Evolutionary conservation across 2,888 invertebrate species (phyloP).

Genomic region (Xestobium rufovillosum): DNA sequence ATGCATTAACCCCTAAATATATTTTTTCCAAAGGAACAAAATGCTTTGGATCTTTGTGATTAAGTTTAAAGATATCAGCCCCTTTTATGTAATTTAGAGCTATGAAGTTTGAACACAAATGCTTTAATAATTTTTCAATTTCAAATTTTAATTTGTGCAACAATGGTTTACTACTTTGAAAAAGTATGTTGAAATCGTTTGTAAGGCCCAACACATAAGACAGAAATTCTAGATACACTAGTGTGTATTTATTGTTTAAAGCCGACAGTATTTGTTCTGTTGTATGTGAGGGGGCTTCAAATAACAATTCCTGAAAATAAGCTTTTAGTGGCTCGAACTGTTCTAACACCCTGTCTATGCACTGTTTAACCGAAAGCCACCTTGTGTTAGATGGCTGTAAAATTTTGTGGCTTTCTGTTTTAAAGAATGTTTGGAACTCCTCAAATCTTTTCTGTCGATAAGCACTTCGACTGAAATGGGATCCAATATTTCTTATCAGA

Average conservation of each 20-base stretch:
- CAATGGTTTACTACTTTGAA: conserved; percentile 19
- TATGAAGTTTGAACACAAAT: conserved; percentile 13
- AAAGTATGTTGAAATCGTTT: conserved; percentile 19
- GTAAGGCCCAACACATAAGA: conserved; percentile 16
- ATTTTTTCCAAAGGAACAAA: conserved; percentile 11
- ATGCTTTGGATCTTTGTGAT: conserved; percentile 14
- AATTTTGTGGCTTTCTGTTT: conserved; percentile 32
- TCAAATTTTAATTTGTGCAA: conserved; percentile 20
- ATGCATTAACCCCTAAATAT: conserved; percentile 10
- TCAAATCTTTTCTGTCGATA: conserved; percentile 27
- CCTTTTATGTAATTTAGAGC: conserved; percentile 9
- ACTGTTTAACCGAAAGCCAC: conserved; percentile 25
- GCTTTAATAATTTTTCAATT: conserved; percentile 19
- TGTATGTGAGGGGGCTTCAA: conserved; percentile 26
- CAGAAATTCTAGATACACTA: conserved; percentile 21
- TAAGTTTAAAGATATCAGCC: conserved; percentile 11
- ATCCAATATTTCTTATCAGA: conserved; percentile 26
- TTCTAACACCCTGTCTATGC: conserved; percentile 27
- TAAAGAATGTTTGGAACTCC: conserved; percentile 30
- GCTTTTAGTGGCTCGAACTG: conserved; percentile 30
- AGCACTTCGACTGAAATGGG: conserved; percentile 26
- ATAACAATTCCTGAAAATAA: conserved; percentile 24
- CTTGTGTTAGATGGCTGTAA: conserved; percentile 18
- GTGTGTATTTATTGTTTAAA: conserved; percentile 27
- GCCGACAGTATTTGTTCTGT: conserved; percentile 21